Percentiles rank a stretch among this genome's conserved stretches.
Conservation (phyloP, 1,140 invertebrate species). For the Drosophila teissieri region DNA sequence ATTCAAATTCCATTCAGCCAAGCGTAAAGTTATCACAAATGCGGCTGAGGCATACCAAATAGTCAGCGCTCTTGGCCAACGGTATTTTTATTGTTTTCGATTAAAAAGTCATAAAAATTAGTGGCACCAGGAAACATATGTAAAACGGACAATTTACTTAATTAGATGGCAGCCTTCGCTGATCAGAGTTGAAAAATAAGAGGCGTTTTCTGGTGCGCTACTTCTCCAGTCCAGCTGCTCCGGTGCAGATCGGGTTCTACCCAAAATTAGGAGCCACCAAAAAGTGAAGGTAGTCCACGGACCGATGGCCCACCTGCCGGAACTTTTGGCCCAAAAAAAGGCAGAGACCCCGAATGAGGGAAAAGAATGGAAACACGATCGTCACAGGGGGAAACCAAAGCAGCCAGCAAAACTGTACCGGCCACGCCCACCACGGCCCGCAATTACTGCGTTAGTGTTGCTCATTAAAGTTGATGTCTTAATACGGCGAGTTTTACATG, state of each 20-base stretch:
- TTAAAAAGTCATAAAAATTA: slow-evolving; percentile 76
- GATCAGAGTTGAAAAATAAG: slow-evolving; percentile 38
- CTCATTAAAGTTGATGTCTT: slow-evolving; percentile 83
- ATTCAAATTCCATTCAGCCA: slow-evolving; percentile 60
- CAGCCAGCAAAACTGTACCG: slow-evolving; percentile 54
- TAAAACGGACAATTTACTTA: slow-evolving; percentile 81
- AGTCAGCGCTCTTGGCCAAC: slow-evolving; percentile 4
- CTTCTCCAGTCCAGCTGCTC: slow-evolving; percentile 53
- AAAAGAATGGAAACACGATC: slow-evolving; percentile 25
- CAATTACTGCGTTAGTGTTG: slow-evolving; percentile 81
- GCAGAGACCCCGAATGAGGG: background rate
- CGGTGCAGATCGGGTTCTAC: slow-evolving; percentile 24
- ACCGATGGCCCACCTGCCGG: slow-evolving; percentile 65
- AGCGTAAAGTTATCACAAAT: slow-evolving; percentile 69
- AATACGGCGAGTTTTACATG: slow-evolving; percentile 76
- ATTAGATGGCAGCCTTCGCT: slow-evolving; percentile 63
- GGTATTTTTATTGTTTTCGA: slow-evolving; percentile 77
- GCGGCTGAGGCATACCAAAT: slow-evolving; percentile 60
- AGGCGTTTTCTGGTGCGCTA: slow-evolving; percentile 76
- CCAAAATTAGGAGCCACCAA: slow-evolving; percentile 59
- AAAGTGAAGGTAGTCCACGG: slow-evolving; percentile 58
- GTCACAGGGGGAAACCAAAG: slow-evolving; percentile 62
- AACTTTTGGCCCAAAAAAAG: slow-evolving; percentile 58
- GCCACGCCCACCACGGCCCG: slow-evolving; percentile 60
- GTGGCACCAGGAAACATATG: slow-evolving; percentile 63